Evolutionary conservation across 2,113 vertebrate genomes (phyloP).

Genomic region (Thunnus thynnus): DNA sequence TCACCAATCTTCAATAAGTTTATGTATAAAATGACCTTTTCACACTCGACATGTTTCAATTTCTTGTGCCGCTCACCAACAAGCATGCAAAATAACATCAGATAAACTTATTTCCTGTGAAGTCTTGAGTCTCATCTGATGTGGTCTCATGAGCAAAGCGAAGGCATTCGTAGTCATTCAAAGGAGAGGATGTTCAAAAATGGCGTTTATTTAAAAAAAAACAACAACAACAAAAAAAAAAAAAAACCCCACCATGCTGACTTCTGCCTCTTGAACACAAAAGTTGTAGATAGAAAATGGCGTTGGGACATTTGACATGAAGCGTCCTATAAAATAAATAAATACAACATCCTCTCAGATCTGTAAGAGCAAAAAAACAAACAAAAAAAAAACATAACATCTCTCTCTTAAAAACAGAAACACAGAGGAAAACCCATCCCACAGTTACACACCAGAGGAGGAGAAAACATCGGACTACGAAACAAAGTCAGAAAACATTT

Average conservation of each 20-base stretch:
- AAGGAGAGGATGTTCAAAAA: conserved; percentile 82
- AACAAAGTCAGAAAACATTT: conserved; percentile 29
- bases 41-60: not conserved
- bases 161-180: conserved; percentile 47
- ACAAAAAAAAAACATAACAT: conserved; percentile 26
- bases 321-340: conserved; percentile 64
- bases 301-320: conserved; percentile 53
- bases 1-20: not conserved
- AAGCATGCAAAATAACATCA: not conserved
- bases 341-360: conserved; percentile 60
- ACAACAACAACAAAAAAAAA: conserved; percentile 30
- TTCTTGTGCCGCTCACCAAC: not conserved
- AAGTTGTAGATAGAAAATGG: conserved; percentile 67
- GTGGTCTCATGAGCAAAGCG: not conserved
- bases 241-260: conserved; percentile 74
- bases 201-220: conserved; percentile 82
- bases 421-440: conserved; percentile 23
- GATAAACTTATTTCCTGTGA: not conserved
- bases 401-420: conserved; percentile 33
- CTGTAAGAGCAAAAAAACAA: conserved; percentile 21
- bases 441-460: conserved; percentile 37
- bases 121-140: not conserved
- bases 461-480: conserved; percentile 4
- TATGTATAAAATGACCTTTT: not conserved
- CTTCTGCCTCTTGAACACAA: conserved; percentile 69